Evolutionary conservation across 2,113 vertebrate genomes (phyloP).

Genomic region (Eclectus roratus): DNA sequence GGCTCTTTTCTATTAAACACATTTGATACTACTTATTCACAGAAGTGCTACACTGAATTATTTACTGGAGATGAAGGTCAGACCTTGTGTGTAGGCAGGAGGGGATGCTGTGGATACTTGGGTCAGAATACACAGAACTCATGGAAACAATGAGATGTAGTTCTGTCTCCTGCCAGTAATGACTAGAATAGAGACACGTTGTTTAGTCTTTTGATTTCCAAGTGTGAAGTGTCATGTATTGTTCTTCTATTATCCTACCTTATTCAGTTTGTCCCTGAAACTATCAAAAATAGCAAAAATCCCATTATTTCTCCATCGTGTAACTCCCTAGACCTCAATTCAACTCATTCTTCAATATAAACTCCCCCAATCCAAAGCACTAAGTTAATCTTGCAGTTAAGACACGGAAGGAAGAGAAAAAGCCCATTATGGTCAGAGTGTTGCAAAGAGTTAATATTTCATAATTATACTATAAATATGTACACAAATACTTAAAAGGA

Average conservation of each 20-base stretch:
- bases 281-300: not conserved
- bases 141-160: not conserved
- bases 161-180: not conserved
- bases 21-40: not conserved
- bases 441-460: not conserved
- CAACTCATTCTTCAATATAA: not conserved
- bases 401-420: not conserved
- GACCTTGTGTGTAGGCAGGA: not conserved
- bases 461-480: not conserved
- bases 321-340: not conserved
- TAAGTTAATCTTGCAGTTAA: not conserved
- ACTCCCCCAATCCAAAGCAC: not conserved
- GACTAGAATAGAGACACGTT: not conserved
- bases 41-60: not conserved
- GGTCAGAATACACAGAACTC: not conserved
- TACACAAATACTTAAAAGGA: not conserved
- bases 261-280: not conserved
- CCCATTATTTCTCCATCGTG: not conserved
- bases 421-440: not conserved
- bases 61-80: not conserved
- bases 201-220: not conserved
- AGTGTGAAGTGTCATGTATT: not conserved
- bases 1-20: not conserved
- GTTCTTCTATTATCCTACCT: not conserved
- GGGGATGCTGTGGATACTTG: not conserved